Evolutionary conservation across 2,113 vertebrate genomes (phyloP).

Genomic region (Pseudorhombus dupliciocellatus): DNA sequence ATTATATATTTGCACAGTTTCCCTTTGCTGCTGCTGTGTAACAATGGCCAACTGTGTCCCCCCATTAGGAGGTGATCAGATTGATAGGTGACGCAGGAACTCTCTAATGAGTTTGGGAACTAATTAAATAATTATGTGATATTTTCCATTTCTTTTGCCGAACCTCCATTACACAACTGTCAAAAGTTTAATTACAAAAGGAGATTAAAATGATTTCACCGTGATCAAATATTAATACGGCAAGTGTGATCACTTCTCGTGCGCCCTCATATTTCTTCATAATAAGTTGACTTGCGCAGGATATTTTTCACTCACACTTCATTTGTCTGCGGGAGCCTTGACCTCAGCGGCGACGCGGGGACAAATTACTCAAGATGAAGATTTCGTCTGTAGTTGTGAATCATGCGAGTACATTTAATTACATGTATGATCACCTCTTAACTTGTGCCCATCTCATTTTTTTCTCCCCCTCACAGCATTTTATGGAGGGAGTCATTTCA

Average conservation of each 20-base stretch:
- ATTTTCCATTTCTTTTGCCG: constrained; percentile 69
- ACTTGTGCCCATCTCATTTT: neutral
- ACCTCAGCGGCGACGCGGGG: constrained; percentile 40
- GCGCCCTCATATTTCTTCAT: constrained; percentile 63
- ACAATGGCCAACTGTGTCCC: constrained; percentile 7
- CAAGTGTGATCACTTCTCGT: constrained; percentile 61
- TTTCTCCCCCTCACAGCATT: neutral
- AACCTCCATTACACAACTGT: constrained; percentile 76
- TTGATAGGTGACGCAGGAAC: constrained; percentile 51
- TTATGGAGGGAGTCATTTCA: neutral
- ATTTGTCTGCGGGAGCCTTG: constrained; percentile 40
- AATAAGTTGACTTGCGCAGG: constrained; percentile 53
- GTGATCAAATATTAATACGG: constrained; percentile 82
- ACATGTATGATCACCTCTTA: neutral
- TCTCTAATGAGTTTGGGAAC: constrained; percentile 65
- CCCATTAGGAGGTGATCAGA: constrained; percentile 17
- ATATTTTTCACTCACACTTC: constrained; percentile 38
- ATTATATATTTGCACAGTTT: neutral
- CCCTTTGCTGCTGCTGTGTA: neutral
- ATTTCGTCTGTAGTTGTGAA: constrained; percentile 8
- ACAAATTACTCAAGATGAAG: constrained; percentile 21
- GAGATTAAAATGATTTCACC: constrained; percentile 74
- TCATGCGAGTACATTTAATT: neutral
- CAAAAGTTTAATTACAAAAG: constrained; percentile 82
- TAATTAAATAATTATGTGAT: constrained; percentile 74